A percentile compares a stretch with the other conserved stretches of the same genome.
phyloP scores from a whole-genome alignment of 2,797 vertebrate genomes.

The Cossypha caffra region DNA sequence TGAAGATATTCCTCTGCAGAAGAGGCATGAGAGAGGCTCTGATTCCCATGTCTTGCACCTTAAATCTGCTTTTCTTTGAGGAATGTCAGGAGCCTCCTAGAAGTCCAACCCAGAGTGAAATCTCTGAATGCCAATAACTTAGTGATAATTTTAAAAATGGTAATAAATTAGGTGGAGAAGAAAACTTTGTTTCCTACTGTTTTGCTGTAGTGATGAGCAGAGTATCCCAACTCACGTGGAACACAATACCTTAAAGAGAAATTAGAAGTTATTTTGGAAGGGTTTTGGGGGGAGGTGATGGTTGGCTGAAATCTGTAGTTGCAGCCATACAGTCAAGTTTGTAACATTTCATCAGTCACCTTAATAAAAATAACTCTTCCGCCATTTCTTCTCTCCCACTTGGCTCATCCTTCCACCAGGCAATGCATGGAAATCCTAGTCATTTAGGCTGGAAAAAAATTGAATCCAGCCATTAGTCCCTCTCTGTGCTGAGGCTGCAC shows the following conservation, averaged over 20 bases:
- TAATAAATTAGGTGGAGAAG: neutral
- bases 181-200: fast-evolving
- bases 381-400: neutral
- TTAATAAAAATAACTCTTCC: neutral
- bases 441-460: neutral
- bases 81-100: neutral
- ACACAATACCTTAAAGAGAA: fast-evolving
- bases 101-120: neutral
- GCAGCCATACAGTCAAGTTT: fast-evolving
- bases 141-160: neutral
- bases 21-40: neutral
- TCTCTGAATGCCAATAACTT: neutral
- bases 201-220: neutral
- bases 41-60: neutral
- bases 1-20: neutral
- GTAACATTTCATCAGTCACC: neutral
- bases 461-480: neutral
- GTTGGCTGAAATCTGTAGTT: neutral
- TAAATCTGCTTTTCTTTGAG: neutral
- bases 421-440: fast-evolving
- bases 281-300: fast-evolving
- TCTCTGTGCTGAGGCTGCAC: neutral
- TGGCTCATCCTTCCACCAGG: neutral
- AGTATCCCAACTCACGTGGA: neutral
- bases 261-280: neutral